phyloP scores from a whole-genome alignment of 2,888 invertebrate species.

The Agrochola macilenta region DNA sequence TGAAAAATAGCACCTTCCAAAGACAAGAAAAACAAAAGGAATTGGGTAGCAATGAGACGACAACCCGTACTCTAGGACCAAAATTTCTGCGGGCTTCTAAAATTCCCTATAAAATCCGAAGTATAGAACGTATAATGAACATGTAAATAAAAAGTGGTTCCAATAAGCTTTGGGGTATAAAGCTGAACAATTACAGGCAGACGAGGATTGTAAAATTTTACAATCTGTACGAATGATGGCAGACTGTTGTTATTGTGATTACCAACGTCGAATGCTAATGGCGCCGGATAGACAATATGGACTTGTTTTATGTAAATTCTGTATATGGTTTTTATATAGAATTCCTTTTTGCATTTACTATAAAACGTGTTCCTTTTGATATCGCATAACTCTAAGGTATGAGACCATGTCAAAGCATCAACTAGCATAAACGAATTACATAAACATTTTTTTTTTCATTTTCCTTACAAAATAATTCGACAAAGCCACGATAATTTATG shows the following conservation, averaged over 20 bases:
- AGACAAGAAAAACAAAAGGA: not conserved
- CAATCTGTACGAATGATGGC: constrained; percentile 66
- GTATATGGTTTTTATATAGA: constrained; percentile 5
- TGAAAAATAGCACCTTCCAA: not conserved
- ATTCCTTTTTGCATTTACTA: not conserved
- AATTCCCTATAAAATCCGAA: constrained; percentile 16
- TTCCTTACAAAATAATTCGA: no score
- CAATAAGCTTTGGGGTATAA: constrained; percentile 60
- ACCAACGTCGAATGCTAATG: constrained; percentile 57
- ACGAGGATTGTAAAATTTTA: constrained; percentile 78
- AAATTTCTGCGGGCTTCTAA: constrained; percentile 32
- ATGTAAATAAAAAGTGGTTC: constrained; percentile 56
- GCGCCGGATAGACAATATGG: constrained; percentile 37
- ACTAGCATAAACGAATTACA: no score
- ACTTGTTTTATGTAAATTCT: constrained; percentile 48
- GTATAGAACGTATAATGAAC: constrained; percentile 32
- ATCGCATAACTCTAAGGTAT: no score
- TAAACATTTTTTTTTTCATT: no score
- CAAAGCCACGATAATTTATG: no score
- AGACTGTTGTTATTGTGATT: constrained; percentile 67
- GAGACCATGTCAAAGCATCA: no score
- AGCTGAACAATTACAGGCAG: constrained; percentile 56
- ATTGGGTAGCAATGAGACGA: not conserved
- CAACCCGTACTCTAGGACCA: constrained; percentile 5
- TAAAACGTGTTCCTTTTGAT: no score